phyloP scores from a whole-genome alignment of 2,113 vertebrate genomes.

The Bujurquina vittata region DNA sequence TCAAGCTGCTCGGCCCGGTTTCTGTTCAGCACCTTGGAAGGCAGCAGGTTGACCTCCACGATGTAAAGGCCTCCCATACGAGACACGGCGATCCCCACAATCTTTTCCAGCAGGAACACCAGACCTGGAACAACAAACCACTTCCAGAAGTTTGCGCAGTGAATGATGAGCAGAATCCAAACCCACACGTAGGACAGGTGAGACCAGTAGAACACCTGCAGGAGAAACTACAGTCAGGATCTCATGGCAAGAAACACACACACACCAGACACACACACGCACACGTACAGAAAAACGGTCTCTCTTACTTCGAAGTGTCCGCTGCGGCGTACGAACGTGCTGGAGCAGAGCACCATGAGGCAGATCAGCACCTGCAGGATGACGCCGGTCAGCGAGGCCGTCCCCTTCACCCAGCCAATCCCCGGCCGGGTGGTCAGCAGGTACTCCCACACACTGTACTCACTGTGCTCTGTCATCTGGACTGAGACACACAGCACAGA shows the following conservation, averaged over 20 bases:
- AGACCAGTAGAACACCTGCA: constrained; percentile 92
- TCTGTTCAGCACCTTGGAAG: constrained; percentile 83
- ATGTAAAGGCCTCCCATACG: constrained; percentile 81
- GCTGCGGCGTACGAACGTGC: constrained; percentile 83
- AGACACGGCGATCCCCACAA: constrained; percentile 76
- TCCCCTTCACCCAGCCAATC: constrained; percentile 83
- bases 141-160: constrained; percentile 93
- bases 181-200: constrained; percentile 87
- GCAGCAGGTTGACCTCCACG: constrained; percentile 87
- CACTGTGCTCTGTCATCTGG: constrained; percentile 30
- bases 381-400: constrained; percentile 80
- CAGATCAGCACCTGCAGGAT: constrained; percentile 81
- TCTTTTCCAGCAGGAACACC: constrained; percentile 87
- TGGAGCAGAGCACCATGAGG: constrained; percentile 85
- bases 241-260: neutral
- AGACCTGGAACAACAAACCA: constrained; percentile 87
- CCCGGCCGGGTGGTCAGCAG: constrained; percentile 81
- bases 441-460: constrained; percentile 82
- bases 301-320: constrained; percentile 87
- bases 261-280: neutral
- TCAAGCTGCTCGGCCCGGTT: neutral
- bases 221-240: neutral
- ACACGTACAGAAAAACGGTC: neutral
- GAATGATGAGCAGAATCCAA: constrained; percentile 88
- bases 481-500: constrained; percentile 62